Percentiles rank a stretch among this genome's conserved stretches.
Evolutionary conservation across 1,140 invertebrate species (phyloP).

Genomic region (Lepidotrigona ventralis): DNA sequence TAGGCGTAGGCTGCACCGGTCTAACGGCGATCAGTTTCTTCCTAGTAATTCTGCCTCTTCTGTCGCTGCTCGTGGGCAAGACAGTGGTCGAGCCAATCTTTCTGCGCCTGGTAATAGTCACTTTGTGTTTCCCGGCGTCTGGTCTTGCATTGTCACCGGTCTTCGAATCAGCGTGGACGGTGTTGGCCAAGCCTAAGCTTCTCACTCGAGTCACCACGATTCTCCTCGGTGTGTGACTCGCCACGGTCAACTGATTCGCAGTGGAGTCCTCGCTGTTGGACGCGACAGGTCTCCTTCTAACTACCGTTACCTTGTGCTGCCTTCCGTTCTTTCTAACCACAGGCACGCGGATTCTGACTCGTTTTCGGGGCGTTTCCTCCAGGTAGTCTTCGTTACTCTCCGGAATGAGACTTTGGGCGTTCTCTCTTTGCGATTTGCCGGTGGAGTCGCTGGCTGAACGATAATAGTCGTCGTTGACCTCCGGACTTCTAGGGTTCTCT

Average conservation of each 20-base stretch:
- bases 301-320: constrained; percentile 76
- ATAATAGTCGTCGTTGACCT: no score
- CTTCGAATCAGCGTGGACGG: constrained; percentile 27
- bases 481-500: no score
- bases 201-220: constrained; percentile 74
- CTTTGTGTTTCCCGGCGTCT: constrained; percentile 67
- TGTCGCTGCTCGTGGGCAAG: constrained; percentile 47
- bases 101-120: constrained; percentile 75
- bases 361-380: constrained; percentile 66
- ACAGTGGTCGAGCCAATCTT: constrained; percentile 68
- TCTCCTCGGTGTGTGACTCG: constrained; percentile 64
- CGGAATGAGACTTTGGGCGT: constrained; percentile 18
- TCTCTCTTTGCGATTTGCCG: constrained; percentile 19
- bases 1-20: constrained; percentile 70
- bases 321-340: constrained; percentile 67
- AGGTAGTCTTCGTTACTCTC: constrained; percentile 54
- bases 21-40: constrained; percentile 75
- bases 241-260: background rate
- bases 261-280: constrained; percentile 56
- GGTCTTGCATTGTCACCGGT: background rate
- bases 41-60: constrained; percentile 69
- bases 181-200: constrained; percentile 53
- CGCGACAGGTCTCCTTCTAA: constrained; percentile 72
- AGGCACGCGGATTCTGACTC: constrained; percentile 74
- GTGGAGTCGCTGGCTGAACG: background rate